Percentiles rank a stretch among this genome's conserved stretches.
Conservation (phyloP, 2,888 invertebrate species). For the Spisula subtruncata region DNA sequence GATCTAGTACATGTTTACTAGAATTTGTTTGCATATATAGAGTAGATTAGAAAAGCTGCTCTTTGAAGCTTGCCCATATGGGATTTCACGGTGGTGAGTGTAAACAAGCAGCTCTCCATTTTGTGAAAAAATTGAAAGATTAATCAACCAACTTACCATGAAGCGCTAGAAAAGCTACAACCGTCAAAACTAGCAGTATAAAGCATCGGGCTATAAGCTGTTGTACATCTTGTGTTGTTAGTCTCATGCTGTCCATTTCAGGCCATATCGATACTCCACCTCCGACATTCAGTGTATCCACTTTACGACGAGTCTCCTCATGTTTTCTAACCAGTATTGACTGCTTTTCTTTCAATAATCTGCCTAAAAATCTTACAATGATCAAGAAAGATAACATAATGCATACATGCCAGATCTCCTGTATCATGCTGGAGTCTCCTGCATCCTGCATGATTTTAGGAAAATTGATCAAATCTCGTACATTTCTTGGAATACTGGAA, state of each 20-base stretch:
- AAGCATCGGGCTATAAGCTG: conserved; percentile 72
- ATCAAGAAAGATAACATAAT: neutral
- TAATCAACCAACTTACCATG: conserved; percentile 78
- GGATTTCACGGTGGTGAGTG: too few relatives aligned
- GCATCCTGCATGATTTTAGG: too few relatives aligned
- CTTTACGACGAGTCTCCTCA: conserved; percentile 77
- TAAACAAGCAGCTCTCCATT: neutral
- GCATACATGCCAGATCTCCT: too few relatives aligned
- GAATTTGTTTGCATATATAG: too few relatives aligned
- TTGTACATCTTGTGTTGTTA: conserved; percentile 75
- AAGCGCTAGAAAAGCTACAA: conserved; percentile 73
- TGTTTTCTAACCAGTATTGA: conserved; percentile 80
- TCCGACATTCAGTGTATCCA: conserved; percentile 81
- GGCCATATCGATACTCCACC: conserved; percentile 87
- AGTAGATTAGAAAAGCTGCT: too few relatives aligned
- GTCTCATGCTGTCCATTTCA: conserved; percentile 85
- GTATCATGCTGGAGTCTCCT: too few relatives aligned
- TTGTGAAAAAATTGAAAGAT: too few relatives aligned
- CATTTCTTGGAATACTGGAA: too few relatives aligned
- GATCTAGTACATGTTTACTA: too few relatives aligned
- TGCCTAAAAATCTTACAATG: conserved; percentile 48
- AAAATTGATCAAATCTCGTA: too few relatives aligned
- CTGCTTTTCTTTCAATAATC: conserved; percentile 74
- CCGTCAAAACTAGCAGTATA: conserved; percentile 63
- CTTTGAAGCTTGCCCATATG: too few relatives aligned